Percentiles rank a stretch among this genome's conserved stretches.
Evolutionary conservation across 2,797 vertebrate species (phyloP).

Genomic region (Acridotheres tristis): DNA sequence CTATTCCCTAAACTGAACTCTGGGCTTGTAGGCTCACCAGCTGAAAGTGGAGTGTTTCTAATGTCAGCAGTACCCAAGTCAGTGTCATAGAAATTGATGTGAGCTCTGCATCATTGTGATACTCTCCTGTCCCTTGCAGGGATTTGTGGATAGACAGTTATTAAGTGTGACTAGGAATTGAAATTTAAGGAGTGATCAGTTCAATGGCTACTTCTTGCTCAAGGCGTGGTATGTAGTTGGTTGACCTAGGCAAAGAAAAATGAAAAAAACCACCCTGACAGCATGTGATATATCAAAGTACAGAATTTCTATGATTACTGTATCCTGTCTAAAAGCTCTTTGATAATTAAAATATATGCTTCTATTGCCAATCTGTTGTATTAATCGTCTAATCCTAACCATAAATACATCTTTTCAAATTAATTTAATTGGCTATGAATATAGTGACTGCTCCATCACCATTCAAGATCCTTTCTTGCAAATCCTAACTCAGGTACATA

Average conservation of each 20-base stretch:
- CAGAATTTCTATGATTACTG: not conserved
- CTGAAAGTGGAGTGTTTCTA: not conserved
- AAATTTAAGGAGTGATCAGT: constrained; percentile 51
- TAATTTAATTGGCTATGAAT: constrained; percentile 4
- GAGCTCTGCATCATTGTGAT: constrained; percentile 22
- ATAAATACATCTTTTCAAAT: constrained; percentile 25
- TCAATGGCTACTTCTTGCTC: constrained; percentile 14
- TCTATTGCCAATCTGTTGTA: not conserved
- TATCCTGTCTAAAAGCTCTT: not conserved
- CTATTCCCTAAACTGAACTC: not conserved
- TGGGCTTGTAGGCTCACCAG: not conserved
- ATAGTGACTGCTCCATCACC: not conserved
- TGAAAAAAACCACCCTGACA: not conserved
- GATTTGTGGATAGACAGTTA: constrained; percentile 20
- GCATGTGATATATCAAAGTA: not conserved
- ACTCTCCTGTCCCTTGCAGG: constrained; percentile 35
- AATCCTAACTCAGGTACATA: not conserved
- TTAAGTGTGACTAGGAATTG: constrained; percentile 49
- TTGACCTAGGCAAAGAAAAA: constrained; percentile 29
- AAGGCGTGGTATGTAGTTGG: not conserved
- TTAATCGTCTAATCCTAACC: constrained; percentile 6
- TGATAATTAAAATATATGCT: not conserved
- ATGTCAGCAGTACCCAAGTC: not conserved
- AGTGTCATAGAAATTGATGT: constrained; percentile 21
- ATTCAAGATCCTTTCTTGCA: not conserved